phyloP scores from a whole-genome alignment of 2,113 vertebrate species.

The Saccopteryx bilineata region DNA sequence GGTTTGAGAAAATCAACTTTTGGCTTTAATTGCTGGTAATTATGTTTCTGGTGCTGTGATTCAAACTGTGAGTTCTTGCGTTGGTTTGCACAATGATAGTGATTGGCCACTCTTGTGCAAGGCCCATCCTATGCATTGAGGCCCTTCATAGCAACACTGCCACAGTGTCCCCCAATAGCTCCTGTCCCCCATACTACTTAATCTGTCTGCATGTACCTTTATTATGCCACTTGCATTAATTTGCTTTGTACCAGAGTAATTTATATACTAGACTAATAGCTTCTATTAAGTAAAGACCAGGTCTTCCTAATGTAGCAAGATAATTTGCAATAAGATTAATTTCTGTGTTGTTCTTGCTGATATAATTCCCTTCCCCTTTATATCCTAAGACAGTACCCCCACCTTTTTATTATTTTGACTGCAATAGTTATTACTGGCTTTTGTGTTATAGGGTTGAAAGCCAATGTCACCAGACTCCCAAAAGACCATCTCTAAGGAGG shows the following conservation, averaged over 20 bases:
- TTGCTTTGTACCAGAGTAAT: background rate
- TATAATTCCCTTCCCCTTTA: background rate
- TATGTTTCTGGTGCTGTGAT: background rate
- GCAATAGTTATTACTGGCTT: background rate
- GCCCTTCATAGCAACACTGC: background rate
- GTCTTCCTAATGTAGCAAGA: background rate
- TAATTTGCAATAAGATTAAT: background rate
- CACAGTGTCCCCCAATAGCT: background rate
- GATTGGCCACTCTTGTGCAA: background rate
- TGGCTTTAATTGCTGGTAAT: background rate
- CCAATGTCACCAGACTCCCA: background rate
- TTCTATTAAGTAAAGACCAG: background rate
- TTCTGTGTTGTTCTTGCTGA: background rate
- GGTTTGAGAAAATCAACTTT: background rate
- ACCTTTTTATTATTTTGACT: background rate
- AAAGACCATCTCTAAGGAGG: background rate
- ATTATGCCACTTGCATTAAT: background rate
- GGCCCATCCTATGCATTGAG: background rate
- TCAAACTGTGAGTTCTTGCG: background rate
- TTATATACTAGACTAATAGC: constrained; percentile 39
- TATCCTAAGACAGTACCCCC: background rate
- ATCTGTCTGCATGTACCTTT: background rate
- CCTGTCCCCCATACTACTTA: background rate
- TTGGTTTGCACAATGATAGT: background rate
- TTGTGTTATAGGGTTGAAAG: background rate